phyloP scores from a whole-genome alignment of 1,140 invertebrate genomes.

The Aphis gossypii region DNA sequence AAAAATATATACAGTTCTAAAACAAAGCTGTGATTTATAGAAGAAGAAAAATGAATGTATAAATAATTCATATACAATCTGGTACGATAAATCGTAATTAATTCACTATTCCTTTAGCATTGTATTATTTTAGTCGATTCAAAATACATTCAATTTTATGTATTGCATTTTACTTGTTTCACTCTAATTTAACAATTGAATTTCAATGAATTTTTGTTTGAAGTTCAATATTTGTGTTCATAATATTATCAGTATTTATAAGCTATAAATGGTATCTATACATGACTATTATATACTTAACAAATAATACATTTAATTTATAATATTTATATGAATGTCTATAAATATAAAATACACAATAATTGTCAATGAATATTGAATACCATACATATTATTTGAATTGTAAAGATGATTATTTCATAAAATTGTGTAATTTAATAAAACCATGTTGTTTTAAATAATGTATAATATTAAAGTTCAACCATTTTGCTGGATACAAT shows the following conservation, averaged over 20 bases:
- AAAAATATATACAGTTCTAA: background rate
- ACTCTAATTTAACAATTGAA: background rate
- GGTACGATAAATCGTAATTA: background rate
- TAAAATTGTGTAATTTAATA: background rate
- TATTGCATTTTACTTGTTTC: background rate
- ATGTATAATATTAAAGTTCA: background rate
- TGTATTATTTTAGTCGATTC: background rate
- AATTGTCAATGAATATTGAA: background rate
- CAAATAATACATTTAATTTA: background rate
- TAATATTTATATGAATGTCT: background rate
- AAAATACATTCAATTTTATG: background rate
- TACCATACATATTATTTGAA: background rate
- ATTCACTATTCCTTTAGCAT: background rate
- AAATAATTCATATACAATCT: background rate
- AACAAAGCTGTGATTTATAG: background rate
- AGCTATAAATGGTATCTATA: background rate
- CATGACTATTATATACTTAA: background rate
- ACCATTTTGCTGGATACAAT: background rate
- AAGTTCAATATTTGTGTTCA: background rate
- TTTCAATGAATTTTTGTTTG: background rate
- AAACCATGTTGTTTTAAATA: background rate
- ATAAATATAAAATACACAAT: background rate
- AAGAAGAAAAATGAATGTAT: background rate
- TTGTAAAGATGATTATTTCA: background rate
- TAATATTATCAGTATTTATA: background rate